Evolutionary conservation across 30 jellyfish, hydroid and myxozoan genomes (phyloP).

Genomic region (Haliclystus octoradiatus): DNA sequence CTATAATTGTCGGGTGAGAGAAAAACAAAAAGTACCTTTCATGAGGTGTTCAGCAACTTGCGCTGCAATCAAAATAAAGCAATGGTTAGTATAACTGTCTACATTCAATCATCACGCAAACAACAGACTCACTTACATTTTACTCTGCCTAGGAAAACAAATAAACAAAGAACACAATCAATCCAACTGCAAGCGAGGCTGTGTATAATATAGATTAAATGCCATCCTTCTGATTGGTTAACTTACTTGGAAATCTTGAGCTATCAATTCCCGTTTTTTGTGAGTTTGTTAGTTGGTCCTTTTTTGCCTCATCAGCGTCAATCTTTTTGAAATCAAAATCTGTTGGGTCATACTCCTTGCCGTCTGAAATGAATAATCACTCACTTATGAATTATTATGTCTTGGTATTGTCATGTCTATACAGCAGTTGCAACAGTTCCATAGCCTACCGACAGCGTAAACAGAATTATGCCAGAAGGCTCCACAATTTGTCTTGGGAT

Average conservation of each 20-base stretch:
- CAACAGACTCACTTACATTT: neutral
- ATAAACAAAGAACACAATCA: neutral
- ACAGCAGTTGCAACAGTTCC: too few species aligned
- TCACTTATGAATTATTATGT: neutral
- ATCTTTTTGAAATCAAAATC: conserved; percentile 73
- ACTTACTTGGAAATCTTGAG: conserved; percentile 35
- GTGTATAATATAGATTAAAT: neutral
- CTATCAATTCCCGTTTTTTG: conserved; percentile 37
- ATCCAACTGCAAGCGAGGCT: neutral
- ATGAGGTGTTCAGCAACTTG: conserved; percentile 84
- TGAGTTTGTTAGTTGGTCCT: conserved; percentile 17
- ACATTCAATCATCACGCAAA: neutral
- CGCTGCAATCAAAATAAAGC: conserved; percentile 31
- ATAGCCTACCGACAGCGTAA: conserved; percentile 56
- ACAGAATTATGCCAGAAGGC: conserved; percentile 90
- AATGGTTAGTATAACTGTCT: neutral
- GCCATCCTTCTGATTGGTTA: neutral
- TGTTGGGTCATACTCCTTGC: conserved; percentile 57
- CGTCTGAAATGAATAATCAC: conserved; percentile 28
- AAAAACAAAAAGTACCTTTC: conserved; percentile 38
- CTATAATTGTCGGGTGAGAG: neutral
- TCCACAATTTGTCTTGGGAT: conserved; percentile 61
- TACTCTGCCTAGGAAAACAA: neutral
- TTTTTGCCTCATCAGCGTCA: conserved; percentile 58
- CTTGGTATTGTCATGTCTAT: neutral